A percentile compares a stretch with the other conserved stretches of the same genome.
These are phyloP conservation scores for Chelon labrosus DNA, from an alignment of 2,797 vertebrate species.

Conservation along the genomic window DNA sequence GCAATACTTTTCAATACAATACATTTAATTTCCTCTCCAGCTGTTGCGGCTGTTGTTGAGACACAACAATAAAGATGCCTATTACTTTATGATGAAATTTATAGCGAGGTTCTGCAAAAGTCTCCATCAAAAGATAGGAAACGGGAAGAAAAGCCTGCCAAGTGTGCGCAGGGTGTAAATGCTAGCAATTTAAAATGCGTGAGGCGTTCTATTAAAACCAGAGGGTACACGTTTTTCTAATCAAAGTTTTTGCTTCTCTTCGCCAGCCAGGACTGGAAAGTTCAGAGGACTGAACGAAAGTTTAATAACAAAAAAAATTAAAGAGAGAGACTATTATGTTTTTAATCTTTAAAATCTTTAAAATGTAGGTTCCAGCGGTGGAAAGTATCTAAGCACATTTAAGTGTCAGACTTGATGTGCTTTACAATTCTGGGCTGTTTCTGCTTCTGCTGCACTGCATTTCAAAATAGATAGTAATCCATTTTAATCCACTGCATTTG, in stretches of 20 bases:
- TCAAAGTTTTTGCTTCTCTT: slow-evolving; percentile 7
- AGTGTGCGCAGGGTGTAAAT: slow-evolving; percentile 36
- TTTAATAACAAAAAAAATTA: not conserved
- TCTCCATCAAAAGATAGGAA: slow-evolving; percentile 39
- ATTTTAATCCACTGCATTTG: not conserved
- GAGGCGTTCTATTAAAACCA: slow-evolving; percentile 22
- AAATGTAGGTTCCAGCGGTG: not conserved
- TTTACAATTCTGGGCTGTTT: not conserved
- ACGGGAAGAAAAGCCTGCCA: slow-evolving; percentile 43
- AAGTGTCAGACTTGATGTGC: not conserved
- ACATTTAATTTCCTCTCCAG: no score
- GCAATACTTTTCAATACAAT: no score
- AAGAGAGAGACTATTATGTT: no score
- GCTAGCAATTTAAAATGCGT: slow-evolving; percentile 47
- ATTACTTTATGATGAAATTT: slow-evolving; percentile 48
- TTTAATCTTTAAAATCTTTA: not conserved
- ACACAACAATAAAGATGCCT: slow-evolving; percentile 26
- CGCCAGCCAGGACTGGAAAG: not conserved
- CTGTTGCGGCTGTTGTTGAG: not conserved
- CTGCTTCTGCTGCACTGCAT: not conserved
- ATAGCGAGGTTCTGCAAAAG: slow-evolving; percentile 16
- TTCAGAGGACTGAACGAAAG: not conserved
- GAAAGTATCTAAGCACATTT: not conserved
- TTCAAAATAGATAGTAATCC: not conserved
- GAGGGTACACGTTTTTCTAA: not conserved